A percentile compares a stretch with the other conserved stretches of the same genome.
These are phyloP conservation scores for Apotomis turbidana DNA, from an alignment of 2,888 invertebrate species.

Conservation along the genomic window DNA sequence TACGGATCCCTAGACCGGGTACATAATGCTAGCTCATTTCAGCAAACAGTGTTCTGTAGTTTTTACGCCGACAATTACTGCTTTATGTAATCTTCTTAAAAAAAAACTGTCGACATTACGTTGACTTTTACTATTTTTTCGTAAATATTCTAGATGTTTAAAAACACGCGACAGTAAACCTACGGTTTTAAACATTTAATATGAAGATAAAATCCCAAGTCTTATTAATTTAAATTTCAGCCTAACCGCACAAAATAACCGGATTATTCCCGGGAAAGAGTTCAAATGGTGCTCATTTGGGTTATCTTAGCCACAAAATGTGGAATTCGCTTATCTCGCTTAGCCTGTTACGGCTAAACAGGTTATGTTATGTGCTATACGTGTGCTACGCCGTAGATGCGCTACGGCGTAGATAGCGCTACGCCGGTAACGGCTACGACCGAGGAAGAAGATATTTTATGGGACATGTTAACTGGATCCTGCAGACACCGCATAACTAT, in stretches of 20 bases:
- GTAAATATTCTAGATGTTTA: not conserved
- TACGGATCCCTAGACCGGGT: constrained; percentile 10
- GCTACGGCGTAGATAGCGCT: constrained; percentile 58
- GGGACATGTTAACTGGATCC: constrained; percentile 19
- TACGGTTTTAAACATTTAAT: constrained; percentile 5
- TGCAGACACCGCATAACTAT: constrained; percentile 1
- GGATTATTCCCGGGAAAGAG: constrained; percentile 31
- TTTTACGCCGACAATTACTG: constrained; percentile 19
- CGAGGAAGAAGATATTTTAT: constrained; percentile 38
- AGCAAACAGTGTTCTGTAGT: constrained; percentile 20
- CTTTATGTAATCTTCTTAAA: not conserved
- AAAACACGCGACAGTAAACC: not conserved
- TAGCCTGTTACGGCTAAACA: constrained; percentile 57
- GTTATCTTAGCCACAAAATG: constrained; percentile 67
- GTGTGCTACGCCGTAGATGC: constrained; percentile 52
- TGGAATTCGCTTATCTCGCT: constrained; percentile 66
- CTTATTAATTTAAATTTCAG: constrained; percentile 1
- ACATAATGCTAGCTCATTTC: constrained; percentile 22
- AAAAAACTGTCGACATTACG: too few species aligned
- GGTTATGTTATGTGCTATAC: constrained; percentile 52
- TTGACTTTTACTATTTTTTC: too few species aligned
- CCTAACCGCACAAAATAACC: constrained; percentile 2
- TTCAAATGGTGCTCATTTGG: constrained; percentile 72
- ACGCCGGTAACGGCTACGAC: constrained; percentile 43
- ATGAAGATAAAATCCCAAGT: not conserved